Evolutionary conservation across 1,140 invertebrate genomes (phyloP).

Genomic region (Atta colombica): DNA sequence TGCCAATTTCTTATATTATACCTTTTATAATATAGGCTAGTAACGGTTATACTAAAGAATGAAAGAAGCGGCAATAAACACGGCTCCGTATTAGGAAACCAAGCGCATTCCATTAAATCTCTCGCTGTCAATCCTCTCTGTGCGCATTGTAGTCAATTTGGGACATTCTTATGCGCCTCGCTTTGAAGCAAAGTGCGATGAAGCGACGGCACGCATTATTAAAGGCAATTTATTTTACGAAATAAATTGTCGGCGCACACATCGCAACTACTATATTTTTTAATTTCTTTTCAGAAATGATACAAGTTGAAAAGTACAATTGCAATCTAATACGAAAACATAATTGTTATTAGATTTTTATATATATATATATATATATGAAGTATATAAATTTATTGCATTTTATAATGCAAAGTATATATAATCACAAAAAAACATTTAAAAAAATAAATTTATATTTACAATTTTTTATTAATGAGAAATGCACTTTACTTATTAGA

Average conservation of each 20-base stretch:
- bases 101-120: slow-evolving; percentile 64
- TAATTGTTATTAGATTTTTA: neutral
- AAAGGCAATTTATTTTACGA: slow-evolving; percentile 18
- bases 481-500: neutral
- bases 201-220: neutral
- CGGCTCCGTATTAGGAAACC: slow-evolving; percentile 67
- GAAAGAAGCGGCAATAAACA: slow-evolving; percentile 60
- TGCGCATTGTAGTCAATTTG: slow-evolving; percentile 16
- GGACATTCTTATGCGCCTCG: neutral
- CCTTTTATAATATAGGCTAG: slow-evolving; percentile 48
- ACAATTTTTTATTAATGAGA: neutral
- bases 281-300: neutral
- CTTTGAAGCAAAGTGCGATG: neutral
- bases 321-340: neutral
- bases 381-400: neutral
- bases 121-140: slow-evolving; percentile 44
- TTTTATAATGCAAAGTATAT: too few relatives aligned
- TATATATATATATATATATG: too few relatives aligned
- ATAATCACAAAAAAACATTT: neutral
- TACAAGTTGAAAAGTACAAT: too few relatives aligned
- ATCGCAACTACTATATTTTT: neutral
- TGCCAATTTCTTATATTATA: slow-evolving; percentile 1
- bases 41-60: neutral
- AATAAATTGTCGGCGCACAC: neutral
- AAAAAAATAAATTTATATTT: neutral